Percentiles rank a stretch among this genome's conserved stretches.
These are phyloP conservation scores for Cerceris ruficornis DNA, from an alignment of 2,888 invertebrate species.

Conservation along the genomic window DNA sequence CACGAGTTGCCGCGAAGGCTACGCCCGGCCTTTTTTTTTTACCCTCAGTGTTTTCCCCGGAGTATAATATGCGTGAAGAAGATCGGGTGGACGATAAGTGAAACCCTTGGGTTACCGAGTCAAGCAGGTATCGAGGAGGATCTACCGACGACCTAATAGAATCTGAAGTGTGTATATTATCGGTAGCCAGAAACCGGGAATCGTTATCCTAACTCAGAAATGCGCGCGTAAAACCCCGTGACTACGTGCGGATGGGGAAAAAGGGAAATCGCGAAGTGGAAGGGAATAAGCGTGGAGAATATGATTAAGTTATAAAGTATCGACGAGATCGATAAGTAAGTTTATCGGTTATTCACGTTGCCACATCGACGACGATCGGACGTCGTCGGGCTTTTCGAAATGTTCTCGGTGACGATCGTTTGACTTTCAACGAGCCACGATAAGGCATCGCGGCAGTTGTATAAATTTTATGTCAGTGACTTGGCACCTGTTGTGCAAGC, in stretches of 20 bases:
- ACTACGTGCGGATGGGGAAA: not conserved
- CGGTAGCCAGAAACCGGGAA: conserved; percentile 57
- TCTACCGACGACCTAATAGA: conserved; percentile 57
- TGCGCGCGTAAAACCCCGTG: not conserved
- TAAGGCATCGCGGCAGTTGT: not conserved
- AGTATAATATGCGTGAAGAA: conserved; percentile 77
- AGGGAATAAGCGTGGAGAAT: not conserved
- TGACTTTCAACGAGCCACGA: not conserved
- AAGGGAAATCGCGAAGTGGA: not conserved
- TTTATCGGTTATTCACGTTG: not conserved
- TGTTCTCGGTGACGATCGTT: not conserved
- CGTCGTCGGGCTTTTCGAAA: not conserved
- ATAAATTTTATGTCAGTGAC: conserved; percentile 7
- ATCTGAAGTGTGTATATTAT: conserved; percentile 54
- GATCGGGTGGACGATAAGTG: conserved; percentile 78
- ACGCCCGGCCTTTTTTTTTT: conserved; percentile 59
- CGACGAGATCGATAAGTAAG: not conserved
- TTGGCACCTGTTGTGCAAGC: conserved; percentile 46
- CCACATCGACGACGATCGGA: not conserved
- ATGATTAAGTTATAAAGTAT: conserved; percentile 1
- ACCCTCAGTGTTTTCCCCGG: conserved; percentile 72
- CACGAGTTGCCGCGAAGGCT: conserved; percentile 59
- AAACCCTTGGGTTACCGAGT: conserved; percentile 70
- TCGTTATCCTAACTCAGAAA: conserved; percentile 15
- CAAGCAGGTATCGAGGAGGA: conserved; percentile 69